phyloP scores from a whole-genome alignment of 2,113 vertebrate genomes.

The Neomonachus schauinslandi region DNA sequence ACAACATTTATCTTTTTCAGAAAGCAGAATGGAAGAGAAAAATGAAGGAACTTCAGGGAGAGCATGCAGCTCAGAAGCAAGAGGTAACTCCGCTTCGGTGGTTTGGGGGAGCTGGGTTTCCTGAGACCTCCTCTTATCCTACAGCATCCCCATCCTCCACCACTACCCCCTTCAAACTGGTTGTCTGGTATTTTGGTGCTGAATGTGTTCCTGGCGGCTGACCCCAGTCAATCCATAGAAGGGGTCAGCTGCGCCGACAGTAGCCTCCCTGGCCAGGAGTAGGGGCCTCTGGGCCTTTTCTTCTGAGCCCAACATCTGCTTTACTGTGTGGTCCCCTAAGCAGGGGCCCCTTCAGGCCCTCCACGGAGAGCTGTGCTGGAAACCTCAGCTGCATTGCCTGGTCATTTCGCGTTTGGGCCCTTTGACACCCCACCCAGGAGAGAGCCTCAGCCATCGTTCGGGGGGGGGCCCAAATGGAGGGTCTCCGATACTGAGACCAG shows the following conservation, averaged over 20 bases:
- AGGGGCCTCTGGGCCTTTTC: not conserved
- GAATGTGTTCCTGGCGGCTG: not conserved
- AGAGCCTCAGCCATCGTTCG: not conserved
- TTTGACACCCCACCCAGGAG: not conserved
- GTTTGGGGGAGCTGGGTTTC: not conserved
- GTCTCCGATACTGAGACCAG: not conserved
- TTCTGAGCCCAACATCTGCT: not conserved
- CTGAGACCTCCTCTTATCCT: not conserved
- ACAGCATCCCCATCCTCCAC: no score
- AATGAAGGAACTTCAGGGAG: conserved; percentile 76
- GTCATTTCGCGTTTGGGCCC: not conserved
- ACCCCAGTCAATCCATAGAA: not conserved
- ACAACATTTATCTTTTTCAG: conserved; percentile 74
- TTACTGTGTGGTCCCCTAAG: not conserved
- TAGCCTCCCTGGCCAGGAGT: not conserved
- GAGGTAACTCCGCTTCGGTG: conserved; percentile 54
- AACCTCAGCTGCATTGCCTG: not conserved
- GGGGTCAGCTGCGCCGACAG: no score
- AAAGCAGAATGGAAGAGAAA: conserved; percentile 81
- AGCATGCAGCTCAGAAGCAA: conserved; percentile 73
- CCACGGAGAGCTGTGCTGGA: not conserved
- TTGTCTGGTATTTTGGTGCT: not conserved
- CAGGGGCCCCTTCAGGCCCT: not conserved
- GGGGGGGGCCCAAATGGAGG: not conserved
- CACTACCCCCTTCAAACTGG: not conserved